These are phyloP conservation scores for Heteromormyrus szaboi DNA, from an alignment of 2,797 vertebrate genomes.

Conservation along the genomic window DNA sequence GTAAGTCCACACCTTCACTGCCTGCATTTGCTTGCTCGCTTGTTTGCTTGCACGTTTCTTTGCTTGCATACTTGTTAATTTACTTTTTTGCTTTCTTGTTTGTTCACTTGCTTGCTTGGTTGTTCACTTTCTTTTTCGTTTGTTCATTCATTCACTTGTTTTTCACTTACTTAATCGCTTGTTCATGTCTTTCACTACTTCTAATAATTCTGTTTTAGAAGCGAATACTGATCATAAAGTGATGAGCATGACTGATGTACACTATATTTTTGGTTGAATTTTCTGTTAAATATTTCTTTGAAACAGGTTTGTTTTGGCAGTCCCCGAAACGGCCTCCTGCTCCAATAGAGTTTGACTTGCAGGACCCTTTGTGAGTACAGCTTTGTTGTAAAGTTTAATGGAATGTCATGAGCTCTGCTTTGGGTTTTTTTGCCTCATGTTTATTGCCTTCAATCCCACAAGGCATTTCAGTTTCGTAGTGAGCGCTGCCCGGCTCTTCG, in stretches of 20 bases:
- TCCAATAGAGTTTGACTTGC: constrained; percentile 86
- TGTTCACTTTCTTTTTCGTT: neutral
- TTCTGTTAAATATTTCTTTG: neutral
- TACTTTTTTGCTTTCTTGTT: neutral
- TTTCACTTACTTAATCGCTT: neutral
- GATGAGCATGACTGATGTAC: neutral
- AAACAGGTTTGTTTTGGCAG: constrained; percentile 94
- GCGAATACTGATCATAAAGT: neutral
- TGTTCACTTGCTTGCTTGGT: neutral
- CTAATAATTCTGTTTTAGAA: neutral
- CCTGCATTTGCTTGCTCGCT: neutral
- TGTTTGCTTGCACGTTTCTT: neutral
- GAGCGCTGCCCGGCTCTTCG: constrained; percentile 82
- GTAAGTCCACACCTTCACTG: constrained; percentile 62
- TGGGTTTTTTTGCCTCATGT: neutral
- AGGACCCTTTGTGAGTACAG: constrained; percentile 82
- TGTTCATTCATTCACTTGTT: neutral
- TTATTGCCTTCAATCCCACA: constrained; percentile 21
- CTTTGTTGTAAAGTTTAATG: neutral
- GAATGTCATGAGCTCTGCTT: neutral
- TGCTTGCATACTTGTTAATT: neutral
- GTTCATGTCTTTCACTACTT: neutral
- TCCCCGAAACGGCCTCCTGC: constrained; percentile 93
- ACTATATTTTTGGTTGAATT: neutral
- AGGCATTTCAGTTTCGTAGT: constrained; percentile 86